Evolutionary conservation across 2,888 invertebrate species (phyloP).

Genomic region (Aradus depressus): DNA sequence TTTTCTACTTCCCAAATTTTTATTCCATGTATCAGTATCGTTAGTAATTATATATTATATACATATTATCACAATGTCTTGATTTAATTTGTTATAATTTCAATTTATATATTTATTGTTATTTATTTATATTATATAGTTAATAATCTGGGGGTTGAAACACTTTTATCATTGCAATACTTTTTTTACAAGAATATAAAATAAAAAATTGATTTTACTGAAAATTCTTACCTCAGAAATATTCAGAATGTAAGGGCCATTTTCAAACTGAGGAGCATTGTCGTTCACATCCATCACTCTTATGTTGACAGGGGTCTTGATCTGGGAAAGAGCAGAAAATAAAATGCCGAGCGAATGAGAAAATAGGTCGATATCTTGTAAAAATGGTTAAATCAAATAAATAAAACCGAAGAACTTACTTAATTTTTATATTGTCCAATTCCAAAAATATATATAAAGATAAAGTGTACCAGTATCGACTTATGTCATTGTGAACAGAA

Average conservation of each 20-base stretch:
- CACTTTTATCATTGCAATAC: too few species aligned
- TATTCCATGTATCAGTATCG: background rate
- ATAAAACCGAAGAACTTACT: background rate
- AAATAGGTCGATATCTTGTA: background rate
- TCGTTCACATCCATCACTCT: slow-evolving; percentile 86
- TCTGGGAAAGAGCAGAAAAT: slow-evolving; percentile 44
- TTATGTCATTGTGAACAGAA: too few species aligned
- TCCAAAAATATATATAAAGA: background rate
- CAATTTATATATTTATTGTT: too few species aligned
- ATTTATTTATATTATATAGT: too few species aligned
- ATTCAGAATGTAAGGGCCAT: slow-evolving; percentile 68
- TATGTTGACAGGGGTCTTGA: slow-evolving; percentile 69
- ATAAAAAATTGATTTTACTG: background rate
- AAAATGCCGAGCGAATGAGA: background rate
- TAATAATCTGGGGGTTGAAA: too few species aligned
- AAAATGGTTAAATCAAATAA: background rate
- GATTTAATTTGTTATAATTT: background rate
- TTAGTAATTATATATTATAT: too few species aligned
- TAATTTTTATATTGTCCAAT: slow-evolving; percentile 12
- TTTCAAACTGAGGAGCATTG: slow-evolving; percentile 72
- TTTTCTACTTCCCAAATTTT: too few species aligned
- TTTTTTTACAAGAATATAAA: background rate
- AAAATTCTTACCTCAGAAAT: slow-evolving; percentile 64
- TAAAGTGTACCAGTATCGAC: too few species aligned
- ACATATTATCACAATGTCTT: background rate